Evolutionary conservation across 2,797 vertebrate species (phyloP).

Genomic region (Sphenopsis melanotis): DNA sequence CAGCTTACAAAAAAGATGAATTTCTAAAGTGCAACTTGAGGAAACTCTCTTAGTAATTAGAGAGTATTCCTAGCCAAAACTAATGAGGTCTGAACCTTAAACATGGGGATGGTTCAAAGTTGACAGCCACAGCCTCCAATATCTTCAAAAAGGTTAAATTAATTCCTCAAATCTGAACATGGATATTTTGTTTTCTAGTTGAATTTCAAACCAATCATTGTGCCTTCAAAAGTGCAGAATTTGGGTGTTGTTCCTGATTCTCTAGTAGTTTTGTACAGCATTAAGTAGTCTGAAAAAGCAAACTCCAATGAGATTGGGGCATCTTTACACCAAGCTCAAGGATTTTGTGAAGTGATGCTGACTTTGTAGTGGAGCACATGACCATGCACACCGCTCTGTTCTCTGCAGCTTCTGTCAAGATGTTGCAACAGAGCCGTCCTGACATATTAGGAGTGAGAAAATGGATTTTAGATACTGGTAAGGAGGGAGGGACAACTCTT

Average conservation of each 20-base stretch:
- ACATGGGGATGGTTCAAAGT: not conserved
- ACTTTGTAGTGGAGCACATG: not conserved
- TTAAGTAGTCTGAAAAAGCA: not conserved
- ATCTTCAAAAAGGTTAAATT: not conserved
- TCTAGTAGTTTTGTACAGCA: not conserved
- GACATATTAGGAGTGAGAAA: not conserved
- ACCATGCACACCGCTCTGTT: not conserved
- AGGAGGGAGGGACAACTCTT: not conserved
- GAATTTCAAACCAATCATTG: not conserved
- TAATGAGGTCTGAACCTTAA: constrained; percentile 43
- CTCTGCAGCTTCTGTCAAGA: not conserved
- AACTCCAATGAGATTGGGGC: not conserved
- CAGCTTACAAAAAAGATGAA: constrained; percentile 53
- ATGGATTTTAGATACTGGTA: not conserved
- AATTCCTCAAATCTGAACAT: not conserved
- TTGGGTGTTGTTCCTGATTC: not conserved
- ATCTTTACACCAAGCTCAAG: not conserved
- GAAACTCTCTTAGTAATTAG: constrained; percentile 42
- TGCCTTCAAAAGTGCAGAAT: not conserved
- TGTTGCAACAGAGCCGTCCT: not conserved
- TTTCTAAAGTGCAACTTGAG: constrained; percentile 69
- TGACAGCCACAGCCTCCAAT: not conserved
- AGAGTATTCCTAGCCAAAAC: constrained; percentile 32
- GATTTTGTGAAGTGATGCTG: not conserved
- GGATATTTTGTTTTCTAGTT: not conserved